phyloP scores from a whole-genome alignment of 2,888 invertebrate genomes.

The Gymnoscelis rufifasciata region DNA sequence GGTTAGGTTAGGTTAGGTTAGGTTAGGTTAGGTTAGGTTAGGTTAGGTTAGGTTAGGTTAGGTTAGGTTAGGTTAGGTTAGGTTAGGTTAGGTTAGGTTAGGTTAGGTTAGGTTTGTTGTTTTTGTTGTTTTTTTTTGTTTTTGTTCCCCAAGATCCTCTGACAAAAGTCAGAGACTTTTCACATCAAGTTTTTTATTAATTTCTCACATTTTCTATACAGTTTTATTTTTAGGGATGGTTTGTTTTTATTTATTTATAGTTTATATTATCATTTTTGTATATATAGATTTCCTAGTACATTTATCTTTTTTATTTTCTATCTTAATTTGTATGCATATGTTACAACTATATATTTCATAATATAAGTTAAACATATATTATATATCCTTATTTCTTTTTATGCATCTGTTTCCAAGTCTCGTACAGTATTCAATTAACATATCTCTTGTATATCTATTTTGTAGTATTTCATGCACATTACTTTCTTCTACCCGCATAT shows the following conservation, averaged over 20 bases:
- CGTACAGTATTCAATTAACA: too few relatives aligned
- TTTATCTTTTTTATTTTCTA: background rate
- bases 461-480: background rate
- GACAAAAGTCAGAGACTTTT: too few relatives aligned
- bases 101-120: conserved; percentile 9
- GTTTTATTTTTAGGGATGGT: too few relatives aligned
- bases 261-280: too few relatives aligned
- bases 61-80: conserved; percentile 15
- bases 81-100: conserved; percentile 11
- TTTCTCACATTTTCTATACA: too few relatives aligned
- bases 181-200: too few relatives aligned
- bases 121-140: background rate
- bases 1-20: conserved; percentile 31
- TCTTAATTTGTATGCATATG: background rate
- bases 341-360: too few relatives aligned
- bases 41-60: conserved; percentile 26
- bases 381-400: too few relatives aligned
- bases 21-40: conserved; percentile 29
- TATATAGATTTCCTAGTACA: too few relatives aligned
- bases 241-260: too few relatives aligned
- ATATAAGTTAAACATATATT: too few relatives aligned
- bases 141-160: background rate
- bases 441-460: background rate
- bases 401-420: too few relatives aligned
- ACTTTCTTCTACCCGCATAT: background rate